Percentiles rank a stretch among this genome's conserved stretches.
These are phyloP conservation scores for Helicoverpa assulta DNA, from an alignment of 2,888 invertebrate species.

Conservation along the genomic window DNA sequence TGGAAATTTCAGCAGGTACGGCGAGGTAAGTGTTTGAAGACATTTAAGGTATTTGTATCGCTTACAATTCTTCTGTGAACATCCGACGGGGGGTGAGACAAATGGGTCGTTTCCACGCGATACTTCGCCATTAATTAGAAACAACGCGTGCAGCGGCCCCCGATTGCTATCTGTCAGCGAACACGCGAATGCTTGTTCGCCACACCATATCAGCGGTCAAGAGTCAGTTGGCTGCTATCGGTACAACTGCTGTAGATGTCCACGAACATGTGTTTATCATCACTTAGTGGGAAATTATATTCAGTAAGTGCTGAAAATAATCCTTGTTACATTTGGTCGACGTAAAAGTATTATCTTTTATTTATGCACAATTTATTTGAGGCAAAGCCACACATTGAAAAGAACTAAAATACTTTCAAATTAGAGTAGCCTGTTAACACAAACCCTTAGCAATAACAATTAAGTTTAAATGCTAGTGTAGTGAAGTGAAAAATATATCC, in stretches of 20 bases:
- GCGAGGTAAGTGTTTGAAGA: constrained; percentile 83
- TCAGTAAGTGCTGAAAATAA: neutral
- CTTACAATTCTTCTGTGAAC: constrained; percentile 87
- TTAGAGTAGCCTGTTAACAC: constrained; percentile 11
- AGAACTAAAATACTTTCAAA: neutral
- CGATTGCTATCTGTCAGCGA: constrained; percentile 86
- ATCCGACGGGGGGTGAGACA: constrained; percentile 84
- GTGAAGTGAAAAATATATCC: constrained; percentile 30
- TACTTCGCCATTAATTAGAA: constrained; percentile 85
- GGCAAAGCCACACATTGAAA: neutral
- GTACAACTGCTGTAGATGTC: constrained; percentile 26
- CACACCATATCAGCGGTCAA: constrained; percentile 58
- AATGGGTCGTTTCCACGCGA: constrained; percentile 86
- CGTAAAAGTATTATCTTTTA: no score
- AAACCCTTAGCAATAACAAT: neutral
- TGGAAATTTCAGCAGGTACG: constrained; percentile 74
- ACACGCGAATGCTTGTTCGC: constrained; percentile 81
- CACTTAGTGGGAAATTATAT: neutral
- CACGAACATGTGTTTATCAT: constrained; percentile 17
- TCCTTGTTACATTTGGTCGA: no score
- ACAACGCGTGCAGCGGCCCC: constrained; percentile 77
- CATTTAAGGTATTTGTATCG: constrained; percentile 87
- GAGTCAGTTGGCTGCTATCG: constrained; percentile 45
- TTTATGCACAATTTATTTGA: no score
- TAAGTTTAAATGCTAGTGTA: constrained; percentile 24